Evolutionary conservation across 2,888 invertebrate species (phyloP), one percentile per base, ranked within the genome.

Genomic region (Pyrrhia umbra): DNA sequence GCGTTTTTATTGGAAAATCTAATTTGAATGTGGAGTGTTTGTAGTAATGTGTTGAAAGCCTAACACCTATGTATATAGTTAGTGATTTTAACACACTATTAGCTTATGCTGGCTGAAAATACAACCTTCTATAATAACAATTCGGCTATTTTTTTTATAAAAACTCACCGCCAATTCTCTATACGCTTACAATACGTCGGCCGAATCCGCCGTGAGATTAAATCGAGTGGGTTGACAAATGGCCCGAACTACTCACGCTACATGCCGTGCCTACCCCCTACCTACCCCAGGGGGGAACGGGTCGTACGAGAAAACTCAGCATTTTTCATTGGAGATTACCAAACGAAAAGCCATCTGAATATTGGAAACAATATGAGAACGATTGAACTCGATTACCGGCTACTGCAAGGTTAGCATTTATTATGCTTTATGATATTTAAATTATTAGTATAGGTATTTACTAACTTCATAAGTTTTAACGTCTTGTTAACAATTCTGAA

Each of bases 151-250:
- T 21, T 50, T 34, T 3, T n/a, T n/a, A n/a, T 8, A 8, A 9
- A 2, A 0, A 5, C 15, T 54, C 13, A 20, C 21, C 37, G 65
- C 77, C 85, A 81, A 78, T 81, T 16, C 64, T 45, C 34, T 2
- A 0, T 2, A 5, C 3, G 10, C 27, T 2, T 13, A 71, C 63
- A 78, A 79, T 42, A 82, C 52, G 85, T 75, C 86, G 82, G 81
- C 71, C 61, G 64, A 75, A 75, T 74, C 59, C 71, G 54, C 46
- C 42, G 59, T 51, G 52, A 78, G 77, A 81, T 82, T 79, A 75
- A 77, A 74, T 82, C 82, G 83, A 81, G 76, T 77, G 79, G 79
- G 71, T 81, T 80, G 79, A 80, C 76, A 80, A 82, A 81, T 78
- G 72, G 80, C 60, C 67, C 68, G 52, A 58, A 58, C 52, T 25